Evolutionary conservation across 2,113 vertebrate species (phyloP).

Genomic region (Cyanoliseus patagonus): DNA sequence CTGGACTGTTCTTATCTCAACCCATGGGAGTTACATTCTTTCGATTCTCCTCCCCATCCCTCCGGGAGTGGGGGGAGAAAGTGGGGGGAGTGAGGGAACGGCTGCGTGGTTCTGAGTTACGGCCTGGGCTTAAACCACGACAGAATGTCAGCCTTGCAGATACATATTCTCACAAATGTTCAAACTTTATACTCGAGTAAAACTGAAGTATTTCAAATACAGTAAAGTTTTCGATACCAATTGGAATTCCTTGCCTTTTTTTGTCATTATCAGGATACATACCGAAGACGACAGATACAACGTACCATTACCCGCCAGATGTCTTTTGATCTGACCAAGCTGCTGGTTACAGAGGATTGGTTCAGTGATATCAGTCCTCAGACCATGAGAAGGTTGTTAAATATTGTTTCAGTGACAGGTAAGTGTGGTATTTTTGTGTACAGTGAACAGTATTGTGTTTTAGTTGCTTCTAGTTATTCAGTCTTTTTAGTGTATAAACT

Average conservation of each 20-base stretch:
- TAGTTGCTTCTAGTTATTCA: background rate
- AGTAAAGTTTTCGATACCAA: background rate
- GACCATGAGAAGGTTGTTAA: slow-evolving; percentile 95
- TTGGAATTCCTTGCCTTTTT: background rate
- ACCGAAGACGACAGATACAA: slow-evolving; percentile 93
- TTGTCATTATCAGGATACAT: slow-evolving; percentile 84
- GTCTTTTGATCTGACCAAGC: slow-evolving; percentile 97
- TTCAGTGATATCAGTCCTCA: slow-evolving; percentile 99
- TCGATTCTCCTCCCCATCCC: too few relatives aligned
- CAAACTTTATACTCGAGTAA: background rate
- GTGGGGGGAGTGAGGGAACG: too few relatives aligned
- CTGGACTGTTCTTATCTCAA: too few relatives aligned
- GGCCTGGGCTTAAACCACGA: too few relatives aligned
- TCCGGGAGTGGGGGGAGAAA: too few relatives aligned
- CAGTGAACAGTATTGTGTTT: background rate
- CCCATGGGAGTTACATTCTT: too few relatives aligned
- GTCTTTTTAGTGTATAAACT: background rate
- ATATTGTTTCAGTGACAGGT: slow-evolving; percentile 98
- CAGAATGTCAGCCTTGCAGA: background rate
- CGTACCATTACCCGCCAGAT: slow-evolving; percentile 93
- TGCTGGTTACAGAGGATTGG: slow-evolving; percentile 97
- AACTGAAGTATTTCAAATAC: background rate
- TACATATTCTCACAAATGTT: background rate
- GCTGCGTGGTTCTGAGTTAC: too few relatives aligned
- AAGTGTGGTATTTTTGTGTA: background rate